These are phyloP conservation scores for Loripinus fragilis DNA, from an alignment of 2,888 invertebrate species.

Conservation along the genomic window DNA sequence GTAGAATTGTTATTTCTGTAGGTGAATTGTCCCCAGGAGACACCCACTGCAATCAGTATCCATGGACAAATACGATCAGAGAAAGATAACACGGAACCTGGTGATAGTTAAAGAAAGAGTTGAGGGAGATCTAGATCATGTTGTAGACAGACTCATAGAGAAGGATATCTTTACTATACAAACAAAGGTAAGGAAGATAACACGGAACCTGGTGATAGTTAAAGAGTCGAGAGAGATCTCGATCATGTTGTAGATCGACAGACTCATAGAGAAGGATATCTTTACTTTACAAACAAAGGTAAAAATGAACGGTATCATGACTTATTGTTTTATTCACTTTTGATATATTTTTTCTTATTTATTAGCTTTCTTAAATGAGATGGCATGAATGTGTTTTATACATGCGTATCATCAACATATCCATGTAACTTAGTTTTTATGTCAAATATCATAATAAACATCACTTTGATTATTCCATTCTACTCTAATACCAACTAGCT, in stretches of 20 bases:
- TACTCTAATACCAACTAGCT: too few relatives aligned
- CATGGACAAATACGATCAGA: slow-evolving; percentile 1
- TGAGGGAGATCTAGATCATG: not conserved
- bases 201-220: not conserved
- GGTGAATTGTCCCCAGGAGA: not conserved
- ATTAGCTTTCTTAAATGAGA: too few relatives aligned
- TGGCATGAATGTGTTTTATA: too few relatives aligned
- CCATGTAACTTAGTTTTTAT: too few relatives aligned
- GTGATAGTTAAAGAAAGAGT: not conserved
- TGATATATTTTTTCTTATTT: too few relatives aligned
- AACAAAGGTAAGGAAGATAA: slow-evolving; percentile 12
- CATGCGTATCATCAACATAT: too few relatives aligned
- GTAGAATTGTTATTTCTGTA: not conserved
- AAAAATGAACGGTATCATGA: too few relatives aligned
- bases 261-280: not conserved
- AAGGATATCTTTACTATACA: not conserved
- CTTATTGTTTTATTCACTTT: too few relatives aligned
- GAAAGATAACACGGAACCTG: slow-evolving; percentile 4
- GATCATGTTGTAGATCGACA: not conserved
- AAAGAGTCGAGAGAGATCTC: not conserved
- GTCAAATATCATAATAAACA: too few relatives aligned
- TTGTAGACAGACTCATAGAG: slow-evolving; percentile 1
- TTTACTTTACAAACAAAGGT: not conserved
- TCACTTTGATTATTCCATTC: too few relatives aligned
- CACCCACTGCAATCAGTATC: not conserved